These are phyloP conservation scores for Aphidoletes aphidimyza DNA, from an alignment of 2,888 invertebrate species.

Conservation along the genomic window DNA sequence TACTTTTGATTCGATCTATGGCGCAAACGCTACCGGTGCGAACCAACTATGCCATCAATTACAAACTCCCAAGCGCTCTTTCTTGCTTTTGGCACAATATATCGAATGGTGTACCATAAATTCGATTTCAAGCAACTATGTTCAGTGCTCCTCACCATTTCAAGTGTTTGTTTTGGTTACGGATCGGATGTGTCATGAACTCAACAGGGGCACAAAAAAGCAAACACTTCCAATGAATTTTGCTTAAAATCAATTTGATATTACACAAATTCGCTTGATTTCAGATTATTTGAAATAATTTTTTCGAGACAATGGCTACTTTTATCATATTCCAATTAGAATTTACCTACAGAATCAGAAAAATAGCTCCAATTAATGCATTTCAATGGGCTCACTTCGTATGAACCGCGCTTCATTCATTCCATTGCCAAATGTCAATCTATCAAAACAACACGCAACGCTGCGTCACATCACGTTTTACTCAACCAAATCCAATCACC, in stretches of 20 bases:
- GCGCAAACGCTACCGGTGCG: conserved; percentile 52
- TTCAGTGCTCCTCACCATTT: too few species aligned
- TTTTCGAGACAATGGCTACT: background rate
- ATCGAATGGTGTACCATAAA: too few species aligned
- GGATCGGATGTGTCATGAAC: background rate
- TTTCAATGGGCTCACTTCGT: background rate
- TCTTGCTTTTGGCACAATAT: too few species aligned
- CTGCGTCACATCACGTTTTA: background rate
- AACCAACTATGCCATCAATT: background rate
- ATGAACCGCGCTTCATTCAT: conserved; percentile 17
- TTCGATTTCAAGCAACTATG: too few species aligned
- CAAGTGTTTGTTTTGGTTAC: conserved; percentile 18
- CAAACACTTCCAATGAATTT: too few species aligned
- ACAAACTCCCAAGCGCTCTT: background rate
- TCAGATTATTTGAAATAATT: too few species aligned
- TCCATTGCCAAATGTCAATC: background rate
- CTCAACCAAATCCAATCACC: background rate
- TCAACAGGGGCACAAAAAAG: background rate
- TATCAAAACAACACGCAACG: conserved; percentile 12
- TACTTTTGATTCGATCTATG: background rate
- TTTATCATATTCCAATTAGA: background rate
- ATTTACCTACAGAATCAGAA: background rate
- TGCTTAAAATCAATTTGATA: background rate
- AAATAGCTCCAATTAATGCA: background rate
- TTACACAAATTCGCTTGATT: too few species aligned